A percentile compares a stretch with the other conserved stretches of the same genome.
Evolutionary conservation across 2,888 invertebrate genomes (phyloP).

Genomic region (Xestia rhomboidea): DNA sequence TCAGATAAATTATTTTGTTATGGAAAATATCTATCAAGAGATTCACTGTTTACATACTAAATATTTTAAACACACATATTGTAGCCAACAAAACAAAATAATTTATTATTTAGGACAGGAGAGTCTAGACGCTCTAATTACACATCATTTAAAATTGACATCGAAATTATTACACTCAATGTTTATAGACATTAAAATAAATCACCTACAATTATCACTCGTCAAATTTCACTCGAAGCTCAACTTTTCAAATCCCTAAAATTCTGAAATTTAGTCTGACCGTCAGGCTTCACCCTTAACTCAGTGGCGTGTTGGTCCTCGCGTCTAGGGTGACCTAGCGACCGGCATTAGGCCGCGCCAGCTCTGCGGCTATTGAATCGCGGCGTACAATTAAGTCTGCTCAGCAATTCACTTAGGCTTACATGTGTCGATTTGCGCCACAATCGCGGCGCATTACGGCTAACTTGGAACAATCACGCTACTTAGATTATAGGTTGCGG

Average conservation of each 20-base stretch:
- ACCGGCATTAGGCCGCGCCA: slow-evolving; percentile 29
- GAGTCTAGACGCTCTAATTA: slow-evolving; percentile 28
- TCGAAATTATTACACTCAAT: slow-evolving; percentile 8
- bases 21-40: not conserved
- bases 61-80: not conserved
- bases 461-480: slow-evolving; percentile 60
- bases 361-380: slow-evolving; percentile 51
- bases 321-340: slow-evolving; percentile 48
- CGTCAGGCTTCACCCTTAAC: slow-evolving; percentile 8
- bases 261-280: slow-evolving; percentile 8
- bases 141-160: slow-evolving; percentile 12
- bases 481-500: slow-evolving; percentile 54
- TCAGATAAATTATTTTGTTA: not conserved
- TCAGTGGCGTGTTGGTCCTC: slow-evolving; percentile 24
- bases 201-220: slow-evolving; percentile 17
- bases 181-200: slow-evolving; percentile 14
- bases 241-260: slow-evolving; percentile 7
- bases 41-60: not conserved
- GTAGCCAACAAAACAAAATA: not conserved
- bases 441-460: slow-evolving; percentile 58
- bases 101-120: not conserved
- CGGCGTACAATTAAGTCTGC: slow-evolving; percentile 51
- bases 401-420: slow-evolving; percentile 65
- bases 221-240: slow-evolving; percentile 17
- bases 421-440: slow-evolving; percentile 61